phyloP scores from a whole-genome alignment of 2,888 invertebrate genomes.

The Steromphala cineraria region DNA sequence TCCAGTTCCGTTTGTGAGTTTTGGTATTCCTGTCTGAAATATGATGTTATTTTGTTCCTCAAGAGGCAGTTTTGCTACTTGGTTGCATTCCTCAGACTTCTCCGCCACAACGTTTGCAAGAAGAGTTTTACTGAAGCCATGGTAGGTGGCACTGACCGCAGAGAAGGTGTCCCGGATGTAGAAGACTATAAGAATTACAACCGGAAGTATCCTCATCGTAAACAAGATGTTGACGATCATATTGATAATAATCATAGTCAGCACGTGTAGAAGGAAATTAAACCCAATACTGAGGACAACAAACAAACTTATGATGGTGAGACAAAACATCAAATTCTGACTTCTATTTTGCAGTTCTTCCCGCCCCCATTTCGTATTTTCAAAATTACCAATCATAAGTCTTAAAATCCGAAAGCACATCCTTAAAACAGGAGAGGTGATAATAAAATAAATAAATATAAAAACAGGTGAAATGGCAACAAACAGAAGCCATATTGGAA shows the following conservation, averaged over 20 bases:
- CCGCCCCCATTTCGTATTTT: background rate
- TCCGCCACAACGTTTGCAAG: background rate
- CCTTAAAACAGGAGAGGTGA: slow-evolving; percentile 25
- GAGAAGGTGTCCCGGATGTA: slow-evolving; percentile 35
- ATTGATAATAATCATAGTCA: slow-evolving; percentile 27
- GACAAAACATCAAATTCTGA: slow-evolving; percentile 23
- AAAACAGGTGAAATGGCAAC: slow-evolving; percentile 13
- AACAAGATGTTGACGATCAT: slow-evolving; percentile 26
- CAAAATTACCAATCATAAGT: background rate
- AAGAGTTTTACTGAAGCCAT: background rate
- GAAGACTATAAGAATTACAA: slow-evolving; percentile 25
- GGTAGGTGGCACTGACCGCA: background rate
- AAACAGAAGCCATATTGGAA: slow-evolving; percentile 23
- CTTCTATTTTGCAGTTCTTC: background rate
- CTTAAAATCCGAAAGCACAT: slow-evolving; percentile 10
- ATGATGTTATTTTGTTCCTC: slow-evolving; percentile 24
- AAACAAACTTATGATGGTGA: slow-evolving; percentile 29
- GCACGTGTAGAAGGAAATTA: slow-evolving; percentile 34
- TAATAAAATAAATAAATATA: slow-evolving; percentile 11
- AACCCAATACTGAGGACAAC: slow-evolving; percentile 29
- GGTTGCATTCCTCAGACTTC: slow-evolving; percentile 22
- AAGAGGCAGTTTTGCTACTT: slow-evolving; percentile 15
- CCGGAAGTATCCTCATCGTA: slow-evolving; percentile 30
- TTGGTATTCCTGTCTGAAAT: slow-evolving; percentile 20
- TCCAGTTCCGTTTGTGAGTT: background rate